Conservation (phyloP, 2,888 invertebrate genomes). For the Oscheius sp. region DNA sequence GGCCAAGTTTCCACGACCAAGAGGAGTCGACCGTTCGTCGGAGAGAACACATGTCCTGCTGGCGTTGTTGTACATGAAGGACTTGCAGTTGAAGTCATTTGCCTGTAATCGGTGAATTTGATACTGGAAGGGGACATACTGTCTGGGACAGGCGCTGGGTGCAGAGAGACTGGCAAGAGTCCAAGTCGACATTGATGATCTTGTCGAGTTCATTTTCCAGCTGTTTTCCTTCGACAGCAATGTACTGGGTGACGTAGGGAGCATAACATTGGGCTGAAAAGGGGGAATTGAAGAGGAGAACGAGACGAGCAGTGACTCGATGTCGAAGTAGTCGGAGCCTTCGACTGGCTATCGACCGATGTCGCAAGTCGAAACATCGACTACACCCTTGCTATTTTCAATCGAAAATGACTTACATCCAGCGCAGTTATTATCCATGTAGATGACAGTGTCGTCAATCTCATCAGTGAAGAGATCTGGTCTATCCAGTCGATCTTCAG, state of each 20-base stretch:
- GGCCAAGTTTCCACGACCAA: constrained; percentile 68
- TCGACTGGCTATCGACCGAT: no score
- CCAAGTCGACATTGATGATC: constrained; percentile 67
- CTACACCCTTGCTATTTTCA: no score
- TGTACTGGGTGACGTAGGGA: constrained; percentile 73
- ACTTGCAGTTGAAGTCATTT: constrained; percentile 73
- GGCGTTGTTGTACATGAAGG: constrained; percentile 72
- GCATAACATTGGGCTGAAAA: constrained; percentile 72
- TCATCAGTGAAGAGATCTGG: constrained; percentile 73
- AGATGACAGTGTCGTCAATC: constrained; percentile 71
- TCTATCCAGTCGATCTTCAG: constrained; percentile 71
- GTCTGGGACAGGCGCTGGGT: constrained; percentile 68
- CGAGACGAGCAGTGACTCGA: background rate
- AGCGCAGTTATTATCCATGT: constrained; percentile 73
- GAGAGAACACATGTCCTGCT: constrained; percentile 68
- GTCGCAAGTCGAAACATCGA: no score
- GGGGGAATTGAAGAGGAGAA: background rate
- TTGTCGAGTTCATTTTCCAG: constrained; percentile 69
- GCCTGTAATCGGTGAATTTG: constrained; percentile 41
- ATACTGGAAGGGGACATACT: constrained; percentile 35
- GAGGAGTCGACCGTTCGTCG: constrained; percentile 71
- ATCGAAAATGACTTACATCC: constrained; percentile 62
- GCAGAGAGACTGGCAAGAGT: constrained; percentile 70
- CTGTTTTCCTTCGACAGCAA: constrained; percentile 69
- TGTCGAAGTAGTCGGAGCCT: background rate